Evolutionary conservation across 2,113 vertebrate genomes (phyloP), one percentile per base, ranked within the genome.

Genomic region (Macquaria australasica): DNA sequence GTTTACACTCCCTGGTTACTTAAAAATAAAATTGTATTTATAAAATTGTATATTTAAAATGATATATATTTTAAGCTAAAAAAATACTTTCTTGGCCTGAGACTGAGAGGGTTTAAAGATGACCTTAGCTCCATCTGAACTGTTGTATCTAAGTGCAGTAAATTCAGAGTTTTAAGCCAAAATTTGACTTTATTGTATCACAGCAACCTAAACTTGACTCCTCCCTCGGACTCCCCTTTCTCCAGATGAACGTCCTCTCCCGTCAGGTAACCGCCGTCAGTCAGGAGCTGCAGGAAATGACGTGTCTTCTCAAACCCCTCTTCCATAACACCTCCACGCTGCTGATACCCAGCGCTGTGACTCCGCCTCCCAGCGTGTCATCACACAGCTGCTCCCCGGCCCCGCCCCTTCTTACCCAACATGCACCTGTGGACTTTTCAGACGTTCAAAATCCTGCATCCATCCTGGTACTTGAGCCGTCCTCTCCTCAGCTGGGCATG

Each of bases 281-380:
- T 75, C 93, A 94, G 86, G 96, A 97, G 74, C 92, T 97, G 53
- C 96, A 96, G 92, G 96, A 96, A 80, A 92, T 97, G 94, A 95
- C 95, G 1, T 92, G 94, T 66, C 95, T 96, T 5, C 93, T 97
- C 74, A 94, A 89, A 48, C 95, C 96, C 37, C 91, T 96, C 34
- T 89, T 96, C 39, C 87, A 93, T 66, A 91, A 86, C 85, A 77
- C 95, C 28, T 93, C 89, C 43, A 45, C 68, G 8, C 66, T 94
- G 50, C 55, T 94, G 68, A 88, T 89, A 0, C 89, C 84, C 21
- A 50, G 82, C 16, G 55, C 89, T 0, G 31, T 94, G 84, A 94
- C 94, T 59, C 94, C 93, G 5, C 91, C 94, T 31, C 89, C 90
- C 0, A 94, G 91, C 75, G 62, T 84, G 9, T 93, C 89, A 0